Percentiles rank a stretch among this genome's conserved stretches.
phyloP scores from a whole-genome alignment of 2,797 vertebrate genomes.

The Pipistrellus pygmaeus region DNA sequence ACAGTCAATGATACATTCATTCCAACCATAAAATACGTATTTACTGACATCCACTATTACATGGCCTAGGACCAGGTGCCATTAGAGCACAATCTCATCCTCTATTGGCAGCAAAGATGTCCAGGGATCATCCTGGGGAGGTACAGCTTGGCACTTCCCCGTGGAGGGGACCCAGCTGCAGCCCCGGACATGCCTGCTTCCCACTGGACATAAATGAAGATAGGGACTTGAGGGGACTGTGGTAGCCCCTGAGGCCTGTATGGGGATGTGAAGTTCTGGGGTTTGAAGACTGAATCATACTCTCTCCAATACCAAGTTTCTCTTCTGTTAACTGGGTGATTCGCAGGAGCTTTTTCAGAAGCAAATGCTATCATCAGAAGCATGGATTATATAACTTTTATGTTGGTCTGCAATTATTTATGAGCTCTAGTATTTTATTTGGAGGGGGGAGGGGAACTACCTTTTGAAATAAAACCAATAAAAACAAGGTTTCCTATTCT shows the following conservation, averaged over 20 bases:
- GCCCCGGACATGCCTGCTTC: background rate
- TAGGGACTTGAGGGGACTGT: accelerated
- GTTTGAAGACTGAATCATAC: background rate
- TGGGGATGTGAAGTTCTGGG: background rate
- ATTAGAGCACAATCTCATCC: background rate
- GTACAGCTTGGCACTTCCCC: background rate
- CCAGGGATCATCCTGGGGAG: background rate
- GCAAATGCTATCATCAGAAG: background rate
- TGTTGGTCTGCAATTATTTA: background rate
- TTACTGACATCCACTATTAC: slow-evolving; percentile 4
- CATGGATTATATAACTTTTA: background rate
- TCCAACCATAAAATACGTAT: background rate
- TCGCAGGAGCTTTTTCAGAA: background rate
- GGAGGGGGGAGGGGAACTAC: background rate
- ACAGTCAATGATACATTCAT: background rate
- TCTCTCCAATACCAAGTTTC: background rate
- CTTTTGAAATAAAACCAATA: slow-evolving; percentile 57
- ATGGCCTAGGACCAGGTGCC: background rate
- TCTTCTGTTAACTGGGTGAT: background rate
- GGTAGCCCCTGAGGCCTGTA: background rate
- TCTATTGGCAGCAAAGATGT: background rate
- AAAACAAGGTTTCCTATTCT: background rate
- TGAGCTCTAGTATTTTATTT: slow-evolving; percentile 4
- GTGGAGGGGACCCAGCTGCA: background rate
- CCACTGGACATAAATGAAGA: background rate